Evolutionary conservation across 2,113 vertebrate genomes (phyloP), one percentile per base, ranked within the genome.

Genomic region (Girardinichthys multiradiatus): DNA sequence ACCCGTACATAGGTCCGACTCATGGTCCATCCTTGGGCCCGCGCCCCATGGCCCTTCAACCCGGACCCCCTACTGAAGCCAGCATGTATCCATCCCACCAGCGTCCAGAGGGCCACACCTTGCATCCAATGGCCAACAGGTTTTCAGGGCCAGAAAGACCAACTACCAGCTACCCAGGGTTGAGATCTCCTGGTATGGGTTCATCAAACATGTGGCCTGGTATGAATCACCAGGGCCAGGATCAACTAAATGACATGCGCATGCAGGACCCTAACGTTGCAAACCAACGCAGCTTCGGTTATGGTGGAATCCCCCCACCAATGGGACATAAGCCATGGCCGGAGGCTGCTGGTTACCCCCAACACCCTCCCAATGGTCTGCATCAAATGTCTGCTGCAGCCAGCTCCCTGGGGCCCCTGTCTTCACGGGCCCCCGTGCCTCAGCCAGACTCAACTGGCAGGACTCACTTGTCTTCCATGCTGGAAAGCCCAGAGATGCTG

Each of bases 401-500:
- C 65, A 76, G 76, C 82, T 86, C 92, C 0, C 0, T 90, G 0
- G 76, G 87, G 29, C 79, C 86, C 17, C 51, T 81, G 79, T 74
- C 91, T 2, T 48, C 90, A 63, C 79, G 74, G 65, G 76, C 82
- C 74, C 63, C 85, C 87, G 0, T 30, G 83, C 0, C 72, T 92
- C 0, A 72, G 90, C 68, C 95, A 90, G 93, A 95, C 76, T 93
- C 94, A 63, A 81, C 86, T 42, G 62, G 85, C 9, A 94, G 95
- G 83, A 95, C 95, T 21, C 90, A 90, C 66, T 94, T 94, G 78
- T 94, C 95, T 76, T 99, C 98, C 67, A 99, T 99, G 98, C 93
- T 99, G 95, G 96, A 98, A 89, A 99, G 98, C 91, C 98, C 98
- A 0, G 98, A 99, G 92, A 99, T 99, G 98, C 95, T 98, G 3